Conservation (phyloP, 2,797 vertebrate species). For the Lophotriccus pileatus region DNA sequence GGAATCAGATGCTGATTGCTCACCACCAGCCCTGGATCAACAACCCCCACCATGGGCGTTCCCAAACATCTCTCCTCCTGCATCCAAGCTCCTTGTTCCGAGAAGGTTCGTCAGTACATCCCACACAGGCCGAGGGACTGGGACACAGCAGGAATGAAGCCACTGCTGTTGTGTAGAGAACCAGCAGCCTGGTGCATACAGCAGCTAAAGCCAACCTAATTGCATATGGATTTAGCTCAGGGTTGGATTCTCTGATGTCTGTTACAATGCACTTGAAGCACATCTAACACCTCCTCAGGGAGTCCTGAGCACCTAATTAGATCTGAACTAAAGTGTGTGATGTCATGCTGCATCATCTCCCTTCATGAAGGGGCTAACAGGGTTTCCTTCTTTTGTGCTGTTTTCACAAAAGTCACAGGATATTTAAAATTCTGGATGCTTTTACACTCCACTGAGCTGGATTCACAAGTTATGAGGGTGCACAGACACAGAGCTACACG, state of each 20-base stretch:
- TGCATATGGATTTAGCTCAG: neutral
- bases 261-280: neutral
- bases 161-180: accelerated
- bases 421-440: neutral
- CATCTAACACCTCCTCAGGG: neutral
- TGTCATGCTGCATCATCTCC: neutral
- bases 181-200: accelerated
- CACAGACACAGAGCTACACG: neutral
- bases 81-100: neutral
- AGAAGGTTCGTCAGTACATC: accelerated
- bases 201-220: neutral
- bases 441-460: neutral
- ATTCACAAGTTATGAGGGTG: accelerated
- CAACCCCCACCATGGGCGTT: accelerated
- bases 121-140: accelerated
- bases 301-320: neutral
- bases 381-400: neutral
- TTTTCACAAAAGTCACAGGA: neutral
- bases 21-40: neutral
- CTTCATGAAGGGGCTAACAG: neutral
- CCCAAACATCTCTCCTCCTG: neutral
- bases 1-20: neutral
- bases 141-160: neutral
- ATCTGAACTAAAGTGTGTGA: neutral
- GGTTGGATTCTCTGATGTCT: neutral